phyloP scores from a whole-genome alignment of 2,113 vertebrate genomes.

The Acanthochromis polyacanthus region DNA sequence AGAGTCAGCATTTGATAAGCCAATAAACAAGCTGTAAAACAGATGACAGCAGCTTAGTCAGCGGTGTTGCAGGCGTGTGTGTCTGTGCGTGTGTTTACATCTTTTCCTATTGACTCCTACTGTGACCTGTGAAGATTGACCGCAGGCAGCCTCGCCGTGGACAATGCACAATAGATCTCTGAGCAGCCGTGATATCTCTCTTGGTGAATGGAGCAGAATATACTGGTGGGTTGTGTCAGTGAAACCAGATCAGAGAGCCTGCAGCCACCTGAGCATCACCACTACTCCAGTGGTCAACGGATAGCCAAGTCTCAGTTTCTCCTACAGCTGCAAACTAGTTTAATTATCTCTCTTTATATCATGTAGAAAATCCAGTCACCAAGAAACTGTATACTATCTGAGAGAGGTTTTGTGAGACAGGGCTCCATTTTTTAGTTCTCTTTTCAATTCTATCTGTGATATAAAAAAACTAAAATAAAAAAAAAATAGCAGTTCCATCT shows the following conservation, averaged over 20 bases:
- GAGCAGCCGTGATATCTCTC: slow-evolving; percentile 25
- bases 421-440: too few species aligned
- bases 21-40: slow-evolving; percentile 50
- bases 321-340: too few species aligned
- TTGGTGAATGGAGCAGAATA: slow-evolving; percentile 4
- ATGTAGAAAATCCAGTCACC: too few species aligned
- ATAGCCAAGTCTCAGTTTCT: too few species aligned
- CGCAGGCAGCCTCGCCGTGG: slow-evolving; percentile 16
- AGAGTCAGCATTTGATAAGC: slow-evolving; percentile 45
- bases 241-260: slow-evolving; percentile 6
- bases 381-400: too few species aligned
- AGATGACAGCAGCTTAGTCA: slow-evolving; percentile 35
- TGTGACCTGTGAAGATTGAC: slow-evolving; percentile 41
- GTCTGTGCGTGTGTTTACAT: slow-evolving; percentile 6
- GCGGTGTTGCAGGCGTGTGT: slow-evolving; percentile 1
- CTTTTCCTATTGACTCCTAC: slow-evolving; percentile 29
- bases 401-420: too few species aligned
- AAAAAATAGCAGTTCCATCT: too few species aligned
- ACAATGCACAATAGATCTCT: slow-evolving; percentile 38
- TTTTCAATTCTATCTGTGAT: too few species aligned
- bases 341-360: too few species aligned
- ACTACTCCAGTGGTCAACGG: not conserved
- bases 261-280: not conserved
- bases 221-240: slow-evolving; percentile 4
- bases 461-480: too few species aligned